A percentile compares a stretch with the other conserved stretches of the same genome.
Evolutionary conservation across 2,797 vertebrate genomes (phyloP).

Genomic region (Crocidura indochinensis): DNA sequence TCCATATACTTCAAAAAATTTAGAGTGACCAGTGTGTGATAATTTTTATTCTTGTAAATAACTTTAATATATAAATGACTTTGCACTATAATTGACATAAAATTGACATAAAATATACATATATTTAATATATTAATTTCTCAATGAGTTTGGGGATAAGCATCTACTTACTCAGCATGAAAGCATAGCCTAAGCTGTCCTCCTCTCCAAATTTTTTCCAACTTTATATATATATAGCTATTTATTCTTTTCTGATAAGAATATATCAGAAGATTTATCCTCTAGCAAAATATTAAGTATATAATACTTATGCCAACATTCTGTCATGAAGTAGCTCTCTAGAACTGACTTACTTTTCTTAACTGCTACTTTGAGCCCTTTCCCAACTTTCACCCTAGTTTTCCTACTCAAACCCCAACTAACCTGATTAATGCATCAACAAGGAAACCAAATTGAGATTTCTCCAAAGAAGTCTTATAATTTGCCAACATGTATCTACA

Average conservation of each 20-base stretch:
- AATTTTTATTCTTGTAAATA: background rate
- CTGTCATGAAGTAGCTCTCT: background rate
- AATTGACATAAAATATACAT: background rate
- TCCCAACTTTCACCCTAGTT: background rate
- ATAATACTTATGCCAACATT: background rate
- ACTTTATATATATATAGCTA: background rate
- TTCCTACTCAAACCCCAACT: background rate
- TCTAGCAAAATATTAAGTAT: background rate
- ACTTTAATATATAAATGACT: slow-evolving; percentile 25
- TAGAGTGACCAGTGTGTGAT: background rate
- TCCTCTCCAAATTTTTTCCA: background rate
- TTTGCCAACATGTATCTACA: background rate
- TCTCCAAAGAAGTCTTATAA: background rate
- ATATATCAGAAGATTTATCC: background rate
- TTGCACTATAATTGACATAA: background rate
- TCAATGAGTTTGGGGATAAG: background rate
- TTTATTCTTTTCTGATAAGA: slow-evolving; percentile 11
- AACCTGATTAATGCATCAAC: background rate
- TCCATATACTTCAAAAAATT: background rate
- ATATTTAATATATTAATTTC: background rate
- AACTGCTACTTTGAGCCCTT: background rate
- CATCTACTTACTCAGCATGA: no score
- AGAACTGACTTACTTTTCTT: background rate
- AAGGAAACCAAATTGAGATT: slow-evolving; percentile 19
- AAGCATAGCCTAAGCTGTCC: background rate